These are phyloP conservation scores for Agrochola lychnidis DNA, from an alignment of 2,888 invertebrate species.

Conservation along the genomic window DNA sequence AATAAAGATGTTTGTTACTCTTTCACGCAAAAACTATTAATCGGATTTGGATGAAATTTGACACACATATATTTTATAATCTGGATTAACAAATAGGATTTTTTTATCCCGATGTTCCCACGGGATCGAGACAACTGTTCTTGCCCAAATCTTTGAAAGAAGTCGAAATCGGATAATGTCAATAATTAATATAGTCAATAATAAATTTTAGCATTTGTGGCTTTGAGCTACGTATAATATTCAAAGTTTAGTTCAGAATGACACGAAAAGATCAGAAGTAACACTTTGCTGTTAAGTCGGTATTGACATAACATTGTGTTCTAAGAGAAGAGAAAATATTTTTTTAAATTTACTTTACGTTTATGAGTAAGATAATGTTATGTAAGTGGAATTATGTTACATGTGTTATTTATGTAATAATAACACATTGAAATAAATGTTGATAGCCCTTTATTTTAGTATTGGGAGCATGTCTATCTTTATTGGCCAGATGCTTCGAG, in stretches of 20 bases:
- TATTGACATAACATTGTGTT: slow-evolving; percentile 66
- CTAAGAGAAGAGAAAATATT: slow-evolving; percentile 70
- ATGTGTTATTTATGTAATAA: slow-evolving; percentile 57
- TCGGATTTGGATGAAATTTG: no score
- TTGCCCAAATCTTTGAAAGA: not conserved
- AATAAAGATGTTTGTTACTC: no score
- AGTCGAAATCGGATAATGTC: not conserved
- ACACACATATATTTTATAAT: no score
- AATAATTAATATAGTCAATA: not conserved
- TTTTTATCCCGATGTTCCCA: no score
- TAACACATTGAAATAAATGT: slow-evolving; percentile 15
- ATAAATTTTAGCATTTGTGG: not conserved
- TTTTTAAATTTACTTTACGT: slow-evolving; percentile 50
- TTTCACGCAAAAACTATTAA: no score
- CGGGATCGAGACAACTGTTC: not conserved
- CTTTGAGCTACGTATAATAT: not conserved
- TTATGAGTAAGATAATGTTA: slow-evolving; percentile 62
- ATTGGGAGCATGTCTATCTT: slow-evolving; percentile 17
- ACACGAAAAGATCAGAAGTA: slow-evolving; percentile 24
- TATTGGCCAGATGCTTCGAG: slow-evolving; percentile 1
- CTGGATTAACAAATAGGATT: no score
- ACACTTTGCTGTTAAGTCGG: slow-evolving; percentile 21
- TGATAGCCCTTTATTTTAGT: slow-evolving; percentile 41
- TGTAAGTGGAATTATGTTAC: slow-evolving; percentile 61
- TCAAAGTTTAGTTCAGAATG: not conserved